These are phyloP conservation scores for Tragelaphus oryx DNA, from an alignment of 2,797 vertebrate genomes.

Conservation along the genomic window DNA sequence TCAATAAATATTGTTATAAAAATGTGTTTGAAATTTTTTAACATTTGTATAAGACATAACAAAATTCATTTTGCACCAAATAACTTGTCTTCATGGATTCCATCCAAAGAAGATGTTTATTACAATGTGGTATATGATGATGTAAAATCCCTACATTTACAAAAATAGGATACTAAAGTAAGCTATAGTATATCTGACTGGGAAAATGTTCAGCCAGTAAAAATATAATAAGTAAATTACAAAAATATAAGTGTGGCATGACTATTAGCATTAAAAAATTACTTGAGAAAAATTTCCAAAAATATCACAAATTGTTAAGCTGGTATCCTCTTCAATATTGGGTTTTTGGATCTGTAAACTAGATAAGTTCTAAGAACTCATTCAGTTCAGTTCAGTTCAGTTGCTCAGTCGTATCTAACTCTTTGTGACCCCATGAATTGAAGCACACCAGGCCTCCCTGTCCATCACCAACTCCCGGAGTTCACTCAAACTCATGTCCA, in stretches of 20 bases:
- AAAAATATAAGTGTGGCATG: background rate
- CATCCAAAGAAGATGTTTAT: background rate
- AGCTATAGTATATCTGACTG: background rate
- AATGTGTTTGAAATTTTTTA: slow-evolving; percentile 4
- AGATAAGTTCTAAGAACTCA: background rate
- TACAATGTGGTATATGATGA: background rate
- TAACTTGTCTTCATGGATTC: background rate
- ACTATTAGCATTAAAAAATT: background rate
- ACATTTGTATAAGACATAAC: background rate
- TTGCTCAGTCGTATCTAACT: accelerated
- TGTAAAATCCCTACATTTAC: background rate
- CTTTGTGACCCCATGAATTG: no score
- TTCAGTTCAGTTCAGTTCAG: no score
- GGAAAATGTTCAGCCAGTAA: background rate
- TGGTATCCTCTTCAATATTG: background rate
- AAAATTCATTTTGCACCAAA: background rate
- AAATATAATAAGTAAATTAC: background rate
- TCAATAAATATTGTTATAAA: background rate
- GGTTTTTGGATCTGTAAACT: background rate
- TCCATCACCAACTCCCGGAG: no score
- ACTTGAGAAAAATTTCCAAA: background rate
- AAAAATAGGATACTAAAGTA: slow-evolving; percentile 3
- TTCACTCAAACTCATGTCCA: no score
- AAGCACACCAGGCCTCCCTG: no score
- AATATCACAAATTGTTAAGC: background rate